Conservation (phyloP, 2,113 vertebrate genomes). For the Aspiorhynchus laticeps region DNA sequence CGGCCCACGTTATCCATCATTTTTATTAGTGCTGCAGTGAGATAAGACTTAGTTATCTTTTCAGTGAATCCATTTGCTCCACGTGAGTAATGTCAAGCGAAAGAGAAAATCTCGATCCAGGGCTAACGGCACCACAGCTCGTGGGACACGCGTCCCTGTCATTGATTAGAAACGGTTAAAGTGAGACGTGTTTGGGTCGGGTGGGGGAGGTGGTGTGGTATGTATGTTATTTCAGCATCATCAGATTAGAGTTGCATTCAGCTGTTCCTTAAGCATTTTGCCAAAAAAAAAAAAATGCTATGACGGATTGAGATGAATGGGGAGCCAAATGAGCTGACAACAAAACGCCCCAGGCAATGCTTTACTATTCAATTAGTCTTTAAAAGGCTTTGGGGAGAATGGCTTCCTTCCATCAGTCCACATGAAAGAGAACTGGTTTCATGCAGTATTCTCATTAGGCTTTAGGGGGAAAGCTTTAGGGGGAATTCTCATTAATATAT, state of each 20-base stretch:
- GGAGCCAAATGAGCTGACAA: slow-evolving; percentile 78
- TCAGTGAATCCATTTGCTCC: slow-evolving; percentile 73
- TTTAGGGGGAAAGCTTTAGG: slow-evolving; percentile 71
- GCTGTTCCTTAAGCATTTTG: slow-evolving; percentile 67
- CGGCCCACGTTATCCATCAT: slow-evolving; percentile 78
- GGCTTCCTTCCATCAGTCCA: slow-evolving; percentile 72
- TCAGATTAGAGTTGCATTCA: slow-evolving; percentile 69
- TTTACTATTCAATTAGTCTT: slow-evolving; percentile 82
- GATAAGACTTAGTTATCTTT: slow-evolving; percentile 78
- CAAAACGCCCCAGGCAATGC: slow-evolving; percentile 72
- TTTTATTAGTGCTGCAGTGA: slow-evolving; percentile 76
- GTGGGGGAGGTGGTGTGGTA: not conserved
- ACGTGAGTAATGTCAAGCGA: slow-evolving; percentile 68
- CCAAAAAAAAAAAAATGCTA: slow-evolving; percentile 60
- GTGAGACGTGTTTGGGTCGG: slow-evolving; percentile 29
- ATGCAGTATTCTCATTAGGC: slow-evolving; percentile 74
- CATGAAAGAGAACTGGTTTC: slow-evolving; percentile 76
- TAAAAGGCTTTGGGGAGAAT: slow-evolving; percentile 75
- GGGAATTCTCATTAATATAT: slow-evolving; percentile 70
- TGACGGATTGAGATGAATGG: slow-evolving; percentile 81
- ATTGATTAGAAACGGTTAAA: slow-evolving; percentile 38
- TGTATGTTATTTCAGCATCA: slow-evolving; percentile 5
- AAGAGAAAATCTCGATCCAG: slow-evolving; percentile 30
- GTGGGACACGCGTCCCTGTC: not conserved
- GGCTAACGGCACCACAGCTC: not conserved